phyloP scores from a whole-genome alignment of 2,797 vertebrate genomes.

The Sebastes matsubarae region DNA sequence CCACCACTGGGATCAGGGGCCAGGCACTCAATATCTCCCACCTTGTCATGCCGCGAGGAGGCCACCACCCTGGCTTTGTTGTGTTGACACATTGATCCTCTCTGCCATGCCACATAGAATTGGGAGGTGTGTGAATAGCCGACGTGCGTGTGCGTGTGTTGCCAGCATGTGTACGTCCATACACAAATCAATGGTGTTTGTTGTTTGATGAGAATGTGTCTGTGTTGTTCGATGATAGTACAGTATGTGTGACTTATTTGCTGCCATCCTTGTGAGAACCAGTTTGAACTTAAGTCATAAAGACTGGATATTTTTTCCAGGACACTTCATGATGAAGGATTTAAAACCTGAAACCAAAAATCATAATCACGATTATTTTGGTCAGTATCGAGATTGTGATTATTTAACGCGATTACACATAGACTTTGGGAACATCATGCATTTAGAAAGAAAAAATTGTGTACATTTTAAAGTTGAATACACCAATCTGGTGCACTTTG shows the following conservation, averaged over 20 bases:
- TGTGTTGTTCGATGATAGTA: background rate
- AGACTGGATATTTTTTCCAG: background rate
- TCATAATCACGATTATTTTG: no score
- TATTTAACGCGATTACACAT: no score
- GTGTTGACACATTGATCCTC: constrained; percentile 73
- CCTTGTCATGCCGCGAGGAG: constrained; percentile 67
- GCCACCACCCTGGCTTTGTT: constrained; percentile 67
- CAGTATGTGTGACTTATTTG: background rate
- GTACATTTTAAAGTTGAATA: no score
- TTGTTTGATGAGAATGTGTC: constrained; percentile 26
- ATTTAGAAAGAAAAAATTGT: no score
- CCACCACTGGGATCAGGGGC: constrained; percentile 60
- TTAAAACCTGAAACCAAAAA: background rate
- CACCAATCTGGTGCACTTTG: no score
- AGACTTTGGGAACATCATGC: no score
- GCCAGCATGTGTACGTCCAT: background rate
- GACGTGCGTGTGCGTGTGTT: background rate
- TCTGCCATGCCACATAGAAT: constrained; percentile 29
- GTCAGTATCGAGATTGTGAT: no score
- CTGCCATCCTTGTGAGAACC: background rate
- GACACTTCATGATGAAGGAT: background rate
- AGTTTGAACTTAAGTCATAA: background rate
- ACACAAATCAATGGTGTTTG: constrained; percentile 37
- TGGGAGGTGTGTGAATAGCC: constrained; percentile 25
- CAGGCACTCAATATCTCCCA: constrained; percentile 76